These are phyloP conservation scores for Ceyx melanurus DNA, from an alignment of 2,113 vertebrate genomes.

Conservation along the genomic window DNA sequence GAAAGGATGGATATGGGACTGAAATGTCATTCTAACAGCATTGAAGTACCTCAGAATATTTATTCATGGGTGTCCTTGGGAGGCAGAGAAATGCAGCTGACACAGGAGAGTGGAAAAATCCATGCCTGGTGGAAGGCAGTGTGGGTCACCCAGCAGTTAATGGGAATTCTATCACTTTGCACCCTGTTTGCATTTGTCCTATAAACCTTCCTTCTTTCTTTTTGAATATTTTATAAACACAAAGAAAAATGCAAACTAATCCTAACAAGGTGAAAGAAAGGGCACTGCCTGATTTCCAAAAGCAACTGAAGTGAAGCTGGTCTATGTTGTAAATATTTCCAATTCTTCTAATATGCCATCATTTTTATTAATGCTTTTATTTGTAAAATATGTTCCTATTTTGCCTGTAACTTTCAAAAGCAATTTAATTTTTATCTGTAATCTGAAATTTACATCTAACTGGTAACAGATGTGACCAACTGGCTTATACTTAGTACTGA, in stretches of 20 bases:
- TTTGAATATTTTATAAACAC: constrained; percentile 61
- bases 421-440: constrained; percentile 73
- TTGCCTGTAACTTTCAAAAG: constrained; percentile 70
- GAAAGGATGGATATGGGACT: neutral
- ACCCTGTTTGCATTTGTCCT: constrained; percentile 58
- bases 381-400: constrained; percentile 67
- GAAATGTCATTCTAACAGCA: neutral
- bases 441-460: constrained; percentile 78
- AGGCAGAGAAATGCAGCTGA: constrained; percentile 26
- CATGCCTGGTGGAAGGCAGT: constrained; percentile 22
- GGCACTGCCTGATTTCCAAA: constrained; percentile 43
- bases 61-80: neutral
- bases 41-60: constrained; percentile 16
- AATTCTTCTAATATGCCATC: constrained; percentile 65
- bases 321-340: constrained; percentile 69
- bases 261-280: constrained; percentile 64
- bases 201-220: constrained; percentile 56
- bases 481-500: constrained; percentile 57
- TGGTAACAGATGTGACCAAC: constrained; percentile 75
- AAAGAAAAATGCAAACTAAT: constrained; percentile 61
- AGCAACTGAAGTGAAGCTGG: constrained; percentile 42
- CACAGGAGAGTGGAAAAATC: constrained; percentile 48
- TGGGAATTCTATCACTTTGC: constrained; percentile 51
- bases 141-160: constrained; percentile 42
- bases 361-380: constrained; percentile 71